A percentile compares a stretch with the other conserved stretches of the same genome.
Conservation (phyloP, 2,113 vertebrate species). For the Eleginops maclovinus region DNA sequence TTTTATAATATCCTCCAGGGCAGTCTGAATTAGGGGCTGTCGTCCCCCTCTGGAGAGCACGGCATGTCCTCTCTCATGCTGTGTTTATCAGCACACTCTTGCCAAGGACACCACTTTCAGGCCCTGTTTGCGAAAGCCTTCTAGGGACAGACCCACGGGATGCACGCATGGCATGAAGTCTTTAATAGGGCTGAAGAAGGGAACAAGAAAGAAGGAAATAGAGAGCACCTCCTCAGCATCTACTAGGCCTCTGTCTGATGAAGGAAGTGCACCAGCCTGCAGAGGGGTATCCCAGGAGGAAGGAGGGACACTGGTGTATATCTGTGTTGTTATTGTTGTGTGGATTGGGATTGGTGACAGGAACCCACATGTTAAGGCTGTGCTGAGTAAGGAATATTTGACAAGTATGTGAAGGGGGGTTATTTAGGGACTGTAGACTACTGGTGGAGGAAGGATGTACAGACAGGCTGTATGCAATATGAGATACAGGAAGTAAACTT, state of each 20-base stretch:
- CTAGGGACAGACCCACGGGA: slow-evolving; percentile 69
- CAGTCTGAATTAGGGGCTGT: slow-evolving; percentile 34
- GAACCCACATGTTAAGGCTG: slow-evolving; percentile 26
- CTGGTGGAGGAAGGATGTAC: slow-evolving; percentile 25
- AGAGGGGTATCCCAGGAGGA: slow-evolving; percentile 1
- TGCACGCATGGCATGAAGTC: slow-evolving; percentile 24
- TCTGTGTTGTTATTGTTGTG: slow-evolving; percentile 14
- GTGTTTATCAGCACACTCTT: slow-evolving; percentile 63
- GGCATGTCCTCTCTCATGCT: slow-evolving; percentile 60
- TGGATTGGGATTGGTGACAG: slow-evolving; percentile 39
- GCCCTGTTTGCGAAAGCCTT: slow-evolving; percentile 68
- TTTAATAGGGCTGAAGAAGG: slow-evolving; percentile 10
- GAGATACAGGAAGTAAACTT: slow-evolving; percentile 45
- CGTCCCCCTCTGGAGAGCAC: slow-evolving; percentile 53
- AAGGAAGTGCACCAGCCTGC: neutral
- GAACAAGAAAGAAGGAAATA: neutral
- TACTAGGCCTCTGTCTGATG: neutral
- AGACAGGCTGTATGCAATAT: slow-evolving; percentile 55
- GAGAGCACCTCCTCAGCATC: neutral
- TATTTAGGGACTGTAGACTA: slow-evolving; percentile 46
- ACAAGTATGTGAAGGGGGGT: slow-evolving; percentile 26
- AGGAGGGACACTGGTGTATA: neutral
- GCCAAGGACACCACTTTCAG: slow-evolving; percentile 75
- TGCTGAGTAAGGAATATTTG: slow-evolving; percentile 49
- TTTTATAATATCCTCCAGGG: slow-evolving; percentile 56